Percentiles rank a stretch among this genome's conserved stretches.
These are phyloP conservation scores for Lontra canadensis DNA, from an alignment of 2,113 vertebrate genomes.

Conservation along the genomic window DNA sequence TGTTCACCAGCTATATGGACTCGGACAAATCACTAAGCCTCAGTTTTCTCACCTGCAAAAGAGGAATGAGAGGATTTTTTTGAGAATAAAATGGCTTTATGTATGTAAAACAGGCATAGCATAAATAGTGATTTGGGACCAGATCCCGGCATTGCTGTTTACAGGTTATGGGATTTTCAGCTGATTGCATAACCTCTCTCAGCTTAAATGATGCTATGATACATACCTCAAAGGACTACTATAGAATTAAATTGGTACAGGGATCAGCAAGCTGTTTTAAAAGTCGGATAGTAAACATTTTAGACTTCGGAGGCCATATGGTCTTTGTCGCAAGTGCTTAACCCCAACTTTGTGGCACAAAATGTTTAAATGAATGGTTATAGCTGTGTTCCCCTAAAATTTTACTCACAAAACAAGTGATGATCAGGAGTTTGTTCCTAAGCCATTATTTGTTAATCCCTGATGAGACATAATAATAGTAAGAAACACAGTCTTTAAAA, in stretches of 20 bases:
- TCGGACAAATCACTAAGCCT: neutral
- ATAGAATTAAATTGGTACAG: neutral
- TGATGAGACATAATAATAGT: neutral
- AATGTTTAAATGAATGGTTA: neutral
- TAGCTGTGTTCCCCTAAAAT: neutral
- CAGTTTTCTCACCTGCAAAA: neutral
- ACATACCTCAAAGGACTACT: neutral
- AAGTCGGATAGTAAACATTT: neutral
- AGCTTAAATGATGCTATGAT: neutral
- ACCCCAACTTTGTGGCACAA: neutral
- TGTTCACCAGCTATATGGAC: neutral
- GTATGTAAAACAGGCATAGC: neutral
- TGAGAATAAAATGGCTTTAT: neutral
- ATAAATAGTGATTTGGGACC: neutral
- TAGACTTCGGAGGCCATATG: neutral
- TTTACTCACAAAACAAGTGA: neutral
- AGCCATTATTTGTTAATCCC: neutral
- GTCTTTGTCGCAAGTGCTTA: neutral
- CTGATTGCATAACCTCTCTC: neutral
- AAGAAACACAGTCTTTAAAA: neutral
- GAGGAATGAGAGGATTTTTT: neutral
- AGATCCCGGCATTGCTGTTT: neutral
- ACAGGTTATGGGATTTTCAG: neutral
- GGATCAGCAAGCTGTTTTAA: neutral
- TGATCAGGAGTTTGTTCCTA: neutral